A percentile compares a stretch with the other conserved stretches of the same genome.
Evolutionary conservation across 2,888 invertebrate genomes (phyloP).

Genomic region (Agelastica alni): DNA sequence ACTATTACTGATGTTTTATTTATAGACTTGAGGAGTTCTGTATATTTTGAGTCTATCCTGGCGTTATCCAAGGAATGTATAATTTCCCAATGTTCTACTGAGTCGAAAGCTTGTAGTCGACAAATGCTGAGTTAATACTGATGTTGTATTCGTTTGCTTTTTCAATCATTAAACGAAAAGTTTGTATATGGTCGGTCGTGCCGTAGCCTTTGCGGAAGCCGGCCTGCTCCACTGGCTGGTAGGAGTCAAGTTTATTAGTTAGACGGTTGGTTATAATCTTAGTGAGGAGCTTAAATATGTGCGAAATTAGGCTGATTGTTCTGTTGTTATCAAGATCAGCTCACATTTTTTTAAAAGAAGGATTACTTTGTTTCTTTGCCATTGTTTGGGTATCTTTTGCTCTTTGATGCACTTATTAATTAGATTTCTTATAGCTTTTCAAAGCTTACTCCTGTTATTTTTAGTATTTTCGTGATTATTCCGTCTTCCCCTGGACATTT

Average conservation of each 20-base stretch:
- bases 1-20: too few relatives aligned
- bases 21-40: neutral
- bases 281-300: conserved; percentile 10
- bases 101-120: neutral
- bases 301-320: conserved; percentile 2
- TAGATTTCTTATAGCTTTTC: too few relatives aligned
- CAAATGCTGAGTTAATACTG: too few relatives aligned
- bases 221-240: conserved; percentile 4
- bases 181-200: too few relatives aligned
- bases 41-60: neutral
- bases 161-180: conserved; percentile 1
- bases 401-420: too few relatives aligned
- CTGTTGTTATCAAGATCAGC: conserved; percentile 5
- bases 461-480: too few relatives aligned
- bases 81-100: neutral
- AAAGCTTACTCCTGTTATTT: too few relatives aligned
- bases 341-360: conserved; percentile 6
- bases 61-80: neutral
- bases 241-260: conserved; percentile 7
- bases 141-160: neutral
- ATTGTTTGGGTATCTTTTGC: neutral
- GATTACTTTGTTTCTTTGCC: neutral
- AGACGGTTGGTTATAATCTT: conserved; percentile 12
- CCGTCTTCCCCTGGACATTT: too few relatives aligned
- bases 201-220: conserved; percentile 2